Percentiles rank a stretch among this genome's conserved stretches.
Conservation (phyloP, 1,140 invertebrate genomes). For the Diprion similis region DNA sequence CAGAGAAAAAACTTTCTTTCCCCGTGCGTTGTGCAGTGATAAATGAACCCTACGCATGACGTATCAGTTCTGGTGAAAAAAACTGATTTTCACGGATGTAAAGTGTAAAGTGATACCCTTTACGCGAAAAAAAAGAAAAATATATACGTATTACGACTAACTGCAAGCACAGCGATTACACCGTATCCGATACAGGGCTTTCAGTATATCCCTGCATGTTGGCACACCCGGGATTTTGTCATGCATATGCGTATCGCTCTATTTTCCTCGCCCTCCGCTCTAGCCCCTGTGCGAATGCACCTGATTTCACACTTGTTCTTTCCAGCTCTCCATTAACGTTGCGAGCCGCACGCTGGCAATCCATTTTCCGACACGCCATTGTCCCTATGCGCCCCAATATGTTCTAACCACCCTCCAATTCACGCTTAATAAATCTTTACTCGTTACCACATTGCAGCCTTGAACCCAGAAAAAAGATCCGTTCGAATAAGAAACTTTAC, state of each 20-base stretch:
- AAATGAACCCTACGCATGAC: no score
- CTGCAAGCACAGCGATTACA: background rate
- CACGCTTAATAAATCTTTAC: conserved; percentile 3
- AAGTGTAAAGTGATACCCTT: no score
- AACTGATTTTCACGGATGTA: no score
- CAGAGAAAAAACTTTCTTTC: no score
- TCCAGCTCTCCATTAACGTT: conserved; percentile 27
- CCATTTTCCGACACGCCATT: background rate
- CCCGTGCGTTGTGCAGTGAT: no score
- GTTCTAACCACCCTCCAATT: background rate
- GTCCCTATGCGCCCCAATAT: background rate
- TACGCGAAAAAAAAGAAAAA: no score
- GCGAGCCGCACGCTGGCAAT: background rate
- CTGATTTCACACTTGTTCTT: conserved; percentile 61
- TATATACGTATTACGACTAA: no score
- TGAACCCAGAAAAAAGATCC: no score
- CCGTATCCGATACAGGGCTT: background rate
- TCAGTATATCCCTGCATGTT: background rate
- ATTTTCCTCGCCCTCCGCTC: background rate
- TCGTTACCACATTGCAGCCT: background rate
- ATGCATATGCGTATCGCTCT: conserved; percentile 2
- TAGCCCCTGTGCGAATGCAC: conserved; percentile 45
- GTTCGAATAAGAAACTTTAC: no score
- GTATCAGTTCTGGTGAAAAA: no score
- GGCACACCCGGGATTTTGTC: background rate